Conservation (phyloP, 92 coral and sea anemone species). For the Actinernus sp. region DNA sequence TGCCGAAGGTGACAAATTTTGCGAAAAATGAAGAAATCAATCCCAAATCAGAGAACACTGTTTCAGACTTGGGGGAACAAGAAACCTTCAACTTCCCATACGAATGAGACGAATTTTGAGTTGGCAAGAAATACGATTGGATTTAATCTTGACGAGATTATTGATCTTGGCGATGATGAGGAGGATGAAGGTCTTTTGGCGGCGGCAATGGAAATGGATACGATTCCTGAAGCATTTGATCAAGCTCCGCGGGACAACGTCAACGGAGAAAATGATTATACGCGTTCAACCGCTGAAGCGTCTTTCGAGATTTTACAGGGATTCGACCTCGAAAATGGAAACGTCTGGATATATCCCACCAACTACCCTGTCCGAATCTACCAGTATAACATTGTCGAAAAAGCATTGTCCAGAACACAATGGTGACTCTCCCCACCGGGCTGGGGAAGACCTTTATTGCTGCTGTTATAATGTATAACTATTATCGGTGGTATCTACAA, state of each 20-base stretch:
- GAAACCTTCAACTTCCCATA: conserved; percentile 1
- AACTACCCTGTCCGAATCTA: conserved; percentile 95
- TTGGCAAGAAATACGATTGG: not conserved
- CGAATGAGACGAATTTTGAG: conserved; percentile 9
- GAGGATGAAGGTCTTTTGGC: conserved; percentile 82
- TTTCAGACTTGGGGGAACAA: conserved; percentile 87
- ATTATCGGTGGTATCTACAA: conserved; percentile 98
- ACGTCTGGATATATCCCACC: conserved; percentile 95
- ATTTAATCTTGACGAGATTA: conserved; percentile 40
- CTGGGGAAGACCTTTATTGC: conserved; percentile 99
- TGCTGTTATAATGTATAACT: conserved; percentile 96
- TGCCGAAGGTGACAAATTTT: not conserved
- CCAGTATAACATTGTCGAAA: conserved; percentile 85
- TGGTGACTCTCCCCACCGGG: conserved; percentile 97
- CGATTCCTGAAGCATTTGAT: conserved; percentile 6
- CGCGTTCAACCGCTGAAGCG: not conserved
- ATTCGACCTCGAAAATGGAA: conserved; percentile 85
- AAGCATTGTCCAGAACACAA: conserved; percentile 93
- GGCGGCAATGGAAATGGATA: conserved; percentile 84
- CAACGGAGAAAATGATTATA: not conserved
- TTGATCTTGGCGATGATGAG: conserved; percentile 86
- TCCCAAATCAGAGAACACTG: conserved; percentile 73
- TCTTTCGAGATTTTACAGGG: conserved; percentile 83
- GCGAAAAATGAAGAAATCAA: conserved; percentile 64
- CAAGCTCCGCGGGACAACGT: too few relatives aligned